Percentiles rank a stretch among this genome's conserved stretches.
Conservation (phyloP, 2,888 invertebrate species). For the Helicoverpa assulta region DNA sequence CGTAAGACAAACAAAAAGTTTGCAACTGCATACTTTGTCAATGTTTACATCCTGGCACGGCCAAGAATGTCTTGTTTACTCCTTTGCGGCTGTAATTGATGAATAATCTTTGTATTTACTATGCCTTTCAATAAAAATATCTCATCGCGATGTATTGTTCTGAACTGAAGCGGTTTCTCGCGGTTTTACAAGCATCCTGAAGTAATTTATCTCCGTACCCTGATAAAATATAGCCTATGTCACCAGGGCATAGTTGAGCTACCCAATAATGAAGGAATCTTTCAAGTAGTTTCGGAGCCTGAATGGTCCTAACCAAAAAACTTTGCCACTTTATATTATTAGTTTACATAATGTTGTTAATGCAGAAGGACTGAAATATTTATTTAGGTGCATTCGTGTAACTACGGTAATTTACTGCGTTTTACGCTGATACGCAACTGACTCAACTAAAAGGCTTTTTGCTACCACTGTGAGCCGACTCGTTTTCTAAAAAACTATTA, state of each 20-base stretch:
- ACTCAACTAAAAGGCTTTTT: background rate
- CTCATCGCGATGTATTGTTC: background rate
- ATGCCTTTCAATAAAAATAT: background rate
- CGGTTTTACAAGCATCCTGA: no score
- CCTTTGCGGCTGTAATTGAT: constrained; percentile 16
- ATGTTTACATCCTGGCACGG: constrained; percentile 60
- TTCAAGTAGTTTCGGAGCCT: no score
- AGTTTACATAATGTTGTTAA: no score
- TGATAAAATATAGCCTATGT: no score
- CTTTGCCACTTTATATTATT: no score
- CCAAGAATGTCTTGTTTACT: constrained; percentile 57
- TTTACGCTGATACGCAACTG: background rate
- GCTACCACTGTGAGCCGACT: background rate
- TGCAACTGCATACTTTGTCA: constrained; percentile 47
- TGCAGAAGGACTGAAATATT: no score
- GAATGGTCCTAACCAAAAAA: no score
- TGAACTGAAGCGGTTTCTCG: background rate
- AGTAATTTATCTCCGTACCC: no score
- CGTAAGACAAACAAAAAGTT: constrained; percentile 54
- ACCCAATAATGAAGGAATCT: no score
- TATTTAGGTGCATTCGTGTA: no score
- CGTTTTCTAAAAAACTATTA: background rate
- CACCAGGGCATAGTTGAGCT: no score
- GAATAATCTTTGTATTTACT: constrained; percentile 10
- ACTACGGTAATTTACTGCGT: background rate